Base-by-base conservation (phyloP, 2,113 vertebrate genomes). In the Oreochromis tanganicae region DNA sequence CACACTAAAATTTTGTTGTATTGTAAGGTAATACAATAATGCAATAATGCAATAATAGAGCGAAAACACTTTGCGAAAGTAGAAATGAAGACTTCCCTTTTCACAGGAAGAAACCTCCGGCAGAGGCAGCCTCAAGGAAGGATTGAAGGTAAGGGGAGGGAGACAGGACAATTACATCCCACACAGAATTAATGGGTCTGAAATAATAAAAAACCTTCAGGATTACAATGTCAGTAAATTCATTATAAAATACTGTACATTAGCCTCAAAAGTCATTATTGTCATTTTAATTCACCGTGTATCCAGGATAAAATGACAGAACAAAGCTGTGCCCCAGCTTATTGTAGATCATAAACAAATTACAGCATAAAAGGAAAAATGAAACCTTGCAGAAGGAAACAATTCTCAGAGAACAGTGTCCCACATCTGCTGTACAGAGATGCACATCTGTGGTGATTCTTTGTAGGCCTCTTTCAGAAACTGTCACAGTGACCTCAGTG, bases 301-400 rank as follows among this genome's bases (percentile, higher is more conserved):
- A 94, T 55, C 32, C 7, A 50, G 78, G 89, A 93, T 91, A 94
- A 93, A 84, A 89, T 90, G 89, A 92, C 93, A 93, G 87, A 84
- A 86, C 80, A 90, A 85, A 90, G 93, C 87, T 87, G 93, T 92
- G 92, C 79, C 52, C 82, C 59, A 86, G 87, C 92, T 93, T 94
- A 94, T 92, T 92, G 92, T 90, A 85, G 84, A 91, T 87, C 86
- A 89, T 94, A 94, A 95, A 95, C 93, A 96, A 93, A 95, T 92
- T 88, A 92, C 84, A 17, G 89, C 92, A 93, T 91, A 92, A 85
- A 94, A 93, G 85, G 80, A 63, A 90, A 92, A 91, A 90, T 85
- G 71, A 94, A 94, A 93, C 83, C 87, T 87, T 84, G 87, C 89
- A 91, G 85, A 91, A 89, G 91, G 92, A 93, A 93, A 91, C 87